Percentiles rank a stretch among this genome's conserved stretches.
phyloP scores from a whole-genome alignment of 1,140 invertebrate genomes.

The Archivesica marissinica region DNA sequence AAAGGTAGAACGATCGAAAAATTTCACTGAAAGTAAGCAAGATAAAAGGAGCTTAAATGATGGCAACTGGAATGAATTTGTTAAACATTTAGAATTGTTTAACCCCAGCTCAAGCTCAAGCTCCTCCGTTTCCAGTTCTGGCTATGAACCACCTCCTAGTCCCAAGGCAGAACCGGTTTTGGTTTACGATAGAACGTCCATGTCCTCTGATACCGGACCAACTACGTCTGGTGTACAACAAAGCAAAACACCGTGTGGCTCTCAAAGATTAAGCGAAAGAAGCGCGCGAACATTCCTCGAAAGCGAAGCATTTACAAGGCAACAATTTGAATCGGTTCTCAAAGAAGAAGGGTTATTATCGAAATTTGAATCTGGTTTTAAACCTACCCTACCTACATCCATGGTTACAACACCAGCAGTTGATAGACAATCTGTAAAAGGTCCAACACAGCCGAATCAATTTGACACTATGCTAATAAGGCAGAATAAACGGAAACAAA shows the following conservation, averaged over 20 bases:
- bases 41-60: conserved; percentile 9
- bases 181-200: conserved; percentile 9
- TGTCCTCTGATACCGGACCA: no score
- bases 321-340: conserved; percentile 14
- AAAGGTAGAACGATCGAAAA: not conserved
- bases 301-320: conserved; percentile 5
- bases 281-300: conserved; percentile 3
- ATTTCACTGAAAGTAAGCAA: not conserved
- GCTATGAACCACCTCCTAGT: not conserved
- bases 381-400: not conserved
- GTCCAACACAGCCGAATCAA: no score
- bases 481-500: no score
- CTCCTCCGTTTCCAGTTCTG: conserved; percentile 1
- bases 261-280: not conserved
- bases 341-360: not conserved
- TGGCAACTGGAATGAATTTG: conserved; percentile 46
- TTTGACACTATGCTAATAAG: no score
- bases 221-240: not conserved
- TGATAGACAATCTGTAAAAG: no score
- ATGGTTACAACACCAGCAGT: not conserved
- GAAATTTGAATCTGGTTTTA: not conserved
- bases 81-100: conserved; percentile 15
- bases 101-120: conserved; percentile 17
- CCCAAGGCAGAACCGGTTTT: conserved; percentile 1
- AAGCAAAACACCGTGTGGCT: not conserved